These are phyloP conservation scores for Equus przewalskii DNA, from an alignment of 2,113 vertebrate species.

Conservation along the genomic window DNA sequence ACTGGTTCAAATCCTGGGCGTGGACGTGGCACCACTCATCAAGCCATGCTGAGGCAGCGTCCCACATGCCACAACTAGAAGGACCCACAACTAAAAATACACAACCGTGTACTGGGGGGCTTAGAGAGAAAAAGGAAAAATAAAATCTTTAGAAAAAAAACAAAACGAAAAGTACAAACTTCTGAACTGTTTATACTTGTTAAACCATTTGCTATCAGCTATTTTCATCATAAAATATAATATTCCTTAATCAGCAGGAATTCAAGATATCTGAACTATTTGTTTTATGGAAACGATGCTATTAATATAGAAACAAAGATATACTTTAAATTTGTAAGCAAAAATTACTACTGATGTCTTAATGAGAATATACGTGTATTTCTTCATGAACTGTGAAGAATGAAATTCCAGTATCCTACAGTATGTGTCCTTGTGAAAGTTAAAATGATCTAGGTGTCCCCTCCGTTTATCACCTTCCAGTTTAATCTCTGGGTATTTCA, in stretches of 20 bases:
- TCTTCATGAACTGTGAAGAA: background rate
- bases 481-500: conserved; percentile 1
- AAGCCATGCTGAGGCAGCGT: no score
- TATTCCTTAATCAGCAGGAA: background rate
- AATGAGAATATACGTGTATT: background rate
- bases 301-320: background rate
- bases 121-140: no score
- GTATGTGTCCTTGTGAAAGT: background rate
- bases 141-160: no score
- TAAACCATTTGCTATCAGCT: background rate
- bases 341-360: background rate
- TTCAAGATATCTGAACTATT: background rate
- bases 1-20: no score
- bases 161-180: background rate
- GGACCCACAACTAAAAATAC: no score
- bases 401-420: background rate
- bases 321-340: background rate
- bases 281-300: background rate
- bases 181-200: background rate
- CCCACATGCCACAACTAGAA: no score
- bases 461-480: background rate
- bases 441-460: background rate
- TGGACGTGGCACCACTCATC: no score
- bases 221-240: background rate
- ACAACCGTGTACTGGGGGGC: no score